Evolutionary conservation across 2,113 vertebrate species (phyloP).

Genomic region (Lepus timidus): DNA sequence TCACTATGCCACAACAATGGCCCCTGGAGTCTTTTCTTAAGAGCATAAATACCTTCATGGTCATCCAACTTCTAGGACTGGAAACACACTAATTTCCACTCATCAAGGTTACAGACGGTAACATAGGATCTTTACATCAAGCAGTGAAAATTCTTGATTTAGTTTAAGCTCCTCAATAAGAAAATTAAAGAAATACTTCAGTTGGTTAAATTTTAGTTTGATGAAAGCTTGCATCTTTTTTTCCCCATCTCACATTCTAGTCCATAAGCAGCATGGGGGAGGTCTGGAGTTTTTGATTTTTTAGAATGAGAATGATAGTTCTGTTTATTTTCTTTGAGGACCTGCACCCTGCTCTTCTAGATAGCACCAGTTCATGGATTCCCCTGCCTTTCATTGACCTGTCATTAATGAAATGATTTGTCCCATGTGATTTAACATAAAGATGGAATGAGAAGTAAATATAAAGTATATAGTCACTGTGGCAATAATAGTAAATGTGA

Average conservation of each 20-base stretch:
- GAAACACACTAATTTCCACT: not conserved
- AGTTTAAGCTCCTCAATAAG: not conserved
- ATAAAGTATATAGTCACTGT: not conserved
- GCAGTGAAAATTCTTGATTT: not conserved
- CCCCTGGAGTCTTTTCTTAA: too few species aligned
- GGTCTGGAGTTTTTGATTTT: not conserved
- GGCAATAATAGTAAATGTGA: not conserved
- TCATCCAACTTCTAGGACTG: not conserved
- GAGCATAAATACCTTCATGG: not conserved
- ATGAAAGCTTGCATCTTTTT: not conserved
- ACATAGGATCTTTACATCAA: not conserved
- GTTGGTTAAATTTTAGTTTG: not conserved
- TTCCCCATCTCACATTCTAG: not conserved
- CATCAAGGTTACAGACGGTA: not conserved
- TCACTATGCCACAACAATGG: too few species aligned
- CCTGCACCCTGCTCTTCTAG: not conserved
- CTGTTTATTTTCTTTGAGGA: not conserved
- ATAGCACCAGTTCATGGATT: not conserved
- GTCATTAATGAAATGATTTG: not conserved
- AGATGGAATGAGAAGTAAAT: not conserved
- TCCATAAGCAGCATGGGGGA: not conserved
- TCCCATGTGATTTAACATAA: not conserved
- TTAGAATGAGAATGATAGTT: not conserved
- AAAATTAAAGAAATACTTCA: constrained; percentile 1
- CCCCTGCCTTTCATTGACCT: not conserved